phyloP scores from a whole-genome alignment of 2,888 invertebrate species.

The Toxonevra muliebris region DNA sequence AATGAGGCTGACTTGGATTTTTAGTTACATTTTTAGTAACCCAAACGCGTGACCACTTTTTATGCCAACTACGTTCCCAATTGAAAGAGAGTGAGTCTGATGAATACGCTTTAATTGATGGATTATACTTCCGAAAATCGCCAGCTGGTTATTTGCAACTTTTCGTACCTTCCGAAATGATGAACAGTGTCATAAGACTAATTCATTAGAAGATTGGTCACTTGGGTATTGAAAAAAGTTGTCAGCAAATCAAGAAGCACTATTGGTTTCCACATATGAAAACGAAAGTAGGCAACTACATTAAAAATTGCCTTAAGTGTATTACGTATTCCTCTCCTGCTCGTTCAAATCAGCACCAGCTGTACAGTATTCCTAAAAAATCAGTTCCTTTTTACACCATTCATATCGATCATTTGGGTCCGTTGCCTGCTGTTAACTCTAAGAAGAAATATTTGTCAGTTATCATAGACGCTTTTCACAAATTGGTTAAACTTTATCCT shows the following conservation, averaged over 20 bases:
- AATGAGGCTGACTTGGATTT: background rate
- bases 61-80: background rate
- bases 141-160: conserved; percentile 3
- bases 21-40: background rate
- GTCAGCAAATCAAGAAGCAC: conserved; percentile 6
- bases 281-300: conserved; percentile 15
- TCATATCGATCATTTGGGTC: background rate
- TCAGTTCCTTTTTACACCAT: conserved; percentile 9
- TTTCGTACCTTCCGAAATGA: conserved; percentile 27
- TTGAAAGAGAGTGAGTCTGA: background rate
- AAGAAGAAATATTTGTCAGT: no score
- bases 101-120: conserved; percentile 13
- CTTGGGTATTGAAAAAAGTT: conserved; percentile 12
- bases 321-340: conserved; percentile 2
- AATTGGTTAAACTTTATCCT: conserved; percentile 10
- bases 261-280: conserved; percentile 28
- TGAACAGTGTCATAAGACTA: conserved; percentile 22
- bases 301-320: conserved; percentile 24
- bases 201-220: conserved; percentile 27
- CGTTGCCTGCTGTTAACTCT: no score
- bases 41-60: background rate
- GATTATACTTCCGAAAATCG: conserved; percentile 13
- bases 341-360: conserved; percentile 10
- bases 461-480: conserved; percentile 11
- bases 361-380: conserved; percentile 14